Evolutionary conservation across 2,797 vertebrate species (phyloP), one percentile per base, ranked within the genome.

Genomic region (Semotilus atromaculatus): DNA sequence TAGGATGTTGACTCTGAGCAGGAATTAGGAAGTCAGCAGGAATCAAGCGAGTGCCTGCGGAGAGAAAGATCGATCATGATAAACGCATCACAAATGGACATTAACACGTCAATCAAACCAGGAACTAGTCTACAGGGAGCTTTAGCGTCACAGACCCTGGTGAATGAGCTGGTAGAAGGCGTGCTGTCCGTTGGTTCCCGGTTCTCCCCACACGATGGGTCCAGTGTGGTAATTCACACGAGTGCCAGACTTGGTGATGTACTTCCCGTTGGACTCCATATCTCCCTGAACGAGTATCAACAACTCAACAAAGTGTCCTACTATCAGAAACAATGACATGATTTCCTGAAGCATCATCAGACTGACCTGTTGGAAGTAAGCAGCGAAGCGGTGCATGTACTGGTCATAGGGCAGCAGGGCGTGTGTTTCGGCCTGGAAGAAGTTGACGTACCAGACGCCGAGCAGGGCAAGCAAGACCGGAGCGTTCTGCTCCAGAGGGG

Each of bases 151-250:
- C 55, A 1, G 92, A 99, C 98, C 98, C 96, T 99, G 98, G 90
- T 99, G 98, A 91, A 99, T 99, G 86, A 99, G 98, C 93, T 99
- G 97, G 91, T 99, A 99, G 93, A 99, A 99, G 4, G 98, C 98
- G 8, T 99, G 98, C 90, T 99, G 98, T 43, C 98, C 98, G 0
- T 99, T 99, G 87, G 98, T 99, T 90, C 98, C 98, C 40, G 98
- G 98, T 87, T 99, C 98, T n/a, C 98, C 98, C 98, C 98, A 99
- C 55, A 99, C 96, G 5, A 99, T 97, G 29, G 98, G 98, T 53
- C 98, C 98, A 0, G 98, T 99, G 90, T 91, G 96, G 91, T 99
- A 97, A 92, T 96, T 94, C 71, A 99, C 97, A 36, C 96, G 97
- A 3, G 89, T 60, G 13, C 98, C 97, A 0, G 97, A 92, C 90